Evolutionary conservation across 2,113 vertebrate genomes (phyloP).

Genomic region (Anser brachyrhynchus): DNA sequence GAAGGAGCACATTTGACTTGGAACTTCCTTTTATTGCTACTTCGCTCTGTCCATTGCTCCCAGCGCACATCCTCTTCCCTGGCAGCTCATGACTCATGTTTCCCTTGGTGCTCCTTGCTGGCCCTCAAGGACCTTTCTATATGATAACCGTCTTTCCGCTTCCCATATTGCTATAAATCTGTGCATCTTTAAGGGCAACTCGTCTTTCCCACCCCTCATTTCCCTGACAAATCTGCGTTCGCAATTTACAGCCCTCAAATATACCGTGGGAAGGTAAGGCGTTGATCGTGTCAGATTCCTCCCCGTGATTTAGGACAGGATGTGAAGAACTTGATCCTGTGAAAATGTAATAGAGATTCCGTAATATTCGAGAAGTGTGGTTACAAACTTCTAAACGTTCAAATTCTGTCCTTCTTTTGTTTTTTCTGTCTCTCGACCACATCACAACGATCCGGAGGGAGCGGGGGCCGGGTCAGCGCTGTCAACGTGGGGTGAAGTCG

Average conservation of each 20-base stretch:
- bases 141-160: conserved; percentile 42
- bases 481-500: neutral
- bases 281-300: neutral
- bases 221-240: conserved; percentile 22
- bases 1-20: conserved; percentile 29
- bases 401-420: neutral
- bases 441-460: neutral
- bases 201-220: conserved; percentile 21
- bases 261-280: conserved; percentile 30
- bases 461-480: neutral
- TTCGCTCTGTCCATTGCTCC: conserved; percentile 64
- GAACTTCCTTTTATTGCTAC: conserved; percentile 63
- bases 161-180: conserved; percentile 51
- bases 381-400: neutral
- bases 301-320: conserved; percentile 39
- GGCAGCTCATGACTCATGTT: conserved; percentile 64
- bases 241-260: neutral
- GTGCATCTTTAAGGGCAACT: conserved; percentile 39
- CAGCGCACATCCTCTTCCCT: conserved; percentile 36
- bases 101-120: neutral
- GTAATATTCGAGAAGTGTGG: neutral
- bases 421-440: neutral
- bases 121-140: conserved; percentile 33
- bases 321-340: neutral
- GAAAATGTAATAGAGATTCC: neutral